Evolutionary conservation across 2,113 vertebrate species (phyloP).

Genomic region (Grallaria varia): DNA sequence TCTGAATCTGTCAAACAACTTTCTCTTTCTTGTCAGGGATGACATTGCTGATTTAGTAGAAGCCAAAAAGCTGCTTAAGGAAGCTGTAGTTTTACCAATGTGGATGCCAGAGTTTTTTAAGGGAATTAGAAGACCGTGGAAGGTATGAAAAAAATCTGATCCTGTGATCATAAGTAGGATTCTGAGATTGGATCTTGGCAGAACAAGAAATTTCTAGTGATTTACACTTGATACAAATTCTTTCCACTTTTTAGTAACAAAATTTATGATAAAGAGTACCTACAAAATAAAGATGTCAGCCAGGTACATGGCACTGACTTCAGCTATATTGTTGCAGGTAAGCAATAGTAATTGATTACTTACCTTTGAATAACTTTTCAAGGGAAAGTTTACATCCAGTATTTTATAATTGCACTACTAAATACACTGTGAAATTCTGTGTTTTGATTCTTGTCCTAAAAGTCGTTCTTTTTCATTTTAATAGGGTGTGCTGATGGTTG

Average conservation of each 20-base stretch:
- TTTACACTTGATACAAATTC: background rate
- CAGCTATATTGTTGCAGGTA: background rate
- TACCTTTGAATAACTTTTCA: background rate
- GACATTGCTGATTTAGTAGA: constrained; percentile 95
- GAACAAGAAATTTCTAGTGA: background rate
- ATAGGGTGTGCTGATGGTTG: constrained; percentile 97
- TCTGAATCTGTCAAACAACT: constrained; percentile 4
- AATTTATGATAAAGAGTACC: background rate
- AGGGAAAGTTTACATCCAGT: background rate
- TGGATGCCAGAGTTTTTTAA: constrained; percentile 99
- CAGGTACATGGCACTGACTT: background rate
- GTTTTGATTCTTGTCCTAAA: background rate
- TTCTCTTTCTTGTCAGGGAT: constrained; percentile 78
- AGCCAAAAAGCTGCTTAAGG: constrained; percentile 94
- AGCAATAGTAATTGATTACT: background rate
- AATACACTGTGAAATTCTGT: background rate
- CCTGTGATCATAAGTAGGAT: background rate
- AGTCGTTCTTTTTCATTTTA: background rate
- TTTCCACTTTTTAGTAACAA: background rate
- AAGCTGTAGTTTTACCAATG: constrained; percentile 96
- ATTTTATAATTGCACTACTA: background rate
- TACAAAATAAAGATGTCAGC: background rate
- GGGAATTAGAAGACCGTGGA: constrained; percentile 96
- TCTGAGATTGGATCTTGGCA: background rate
- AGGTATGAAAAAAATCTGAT: constrained; percentile 77